Percentiles rank a stretch among this genome's conserved stretches.
These are phyloP conservation scores for Resseliella maxima DNA, from an alignment of 2,888 invertebrate species.

Conservation along the genomic window DNA sequence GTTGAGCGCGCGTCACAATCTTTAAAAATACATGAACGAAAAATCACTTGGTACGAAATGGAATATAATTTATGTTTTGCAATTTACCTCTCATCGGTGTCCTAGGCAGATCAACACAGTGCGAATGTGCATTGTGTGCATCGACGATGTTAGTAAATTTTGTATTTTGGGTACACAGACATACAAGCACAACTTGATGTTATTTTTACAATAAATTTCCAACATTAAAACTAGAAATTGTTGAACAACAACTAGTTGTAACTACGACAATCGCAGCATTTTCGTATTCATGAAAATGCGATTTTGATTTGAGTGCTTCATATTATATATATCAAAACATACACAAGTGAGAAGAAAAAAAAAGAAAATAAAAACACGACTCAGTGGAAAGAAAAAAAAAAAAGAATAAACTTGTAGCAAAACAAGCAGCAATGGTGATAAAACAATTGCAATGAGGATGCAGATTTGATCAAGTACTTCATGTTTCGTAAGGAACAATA, in stretches of 20 bases:
- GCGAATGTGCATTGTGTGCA: not conserved
- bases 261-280: too few relatives aligned
- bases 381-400: not conserved
- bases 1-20: not conserved
- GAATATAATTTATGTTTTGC: not conserved
- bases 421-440: not conserved
- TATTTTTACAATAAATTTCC: too few relatives aligned
- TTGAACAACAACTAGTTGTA: too few relatives aligned
- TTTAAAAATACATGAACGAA: not conserved
- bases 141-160: too few relatives aligned
- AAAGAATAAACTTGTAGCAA: not conserved
- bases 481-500: not conserved
- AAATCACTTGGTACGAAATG: not conserved
- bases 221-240: too few relatives aligned
- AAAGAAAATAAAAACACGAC: not conserved
- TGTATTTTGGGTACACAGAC: too few relatives aligned
- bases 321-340: not conserved
- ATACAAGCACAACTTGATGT: too few relatives aligned
- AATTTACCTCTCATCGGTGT: not conserved
- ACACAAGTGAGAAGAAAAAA: not conserved
- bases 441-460: not conserved
- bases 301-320: constrained; percentile 22
- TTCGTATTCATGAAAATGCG: not conserved
- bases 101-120: not conserved
- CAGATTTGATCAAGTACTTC: constrained; percentile 29